A percentile compares a stretch with the other conserved stretches of the same genome.
Conservation (phyloP, 2,888 invertebrate species). For the Falcaria lacertinaria region DNA sequence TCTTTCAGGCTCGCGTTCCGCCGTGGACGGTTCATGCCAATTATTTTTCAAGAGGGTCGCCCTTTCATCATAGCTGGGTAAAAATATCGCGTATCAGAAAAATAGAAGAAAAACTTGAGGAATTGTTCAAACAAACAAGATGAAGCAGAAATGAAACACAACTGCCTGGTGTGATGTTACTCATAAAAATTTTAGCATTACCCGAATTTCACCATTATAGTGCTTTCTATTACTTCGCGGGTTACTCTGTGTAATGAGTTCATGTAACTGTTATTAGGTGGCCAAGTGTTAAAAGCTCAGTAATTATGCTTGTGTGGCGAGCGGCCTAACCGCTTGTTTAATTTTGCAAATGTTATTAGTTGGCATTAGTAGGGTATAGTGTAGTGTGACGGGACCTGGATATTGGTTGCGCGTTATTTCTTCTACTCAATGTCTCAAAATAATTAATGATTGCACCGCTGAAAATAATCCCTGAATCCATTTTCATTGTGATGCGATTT, state of each 20-base stretch:
- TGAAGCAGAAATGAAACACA: too few species aligned
- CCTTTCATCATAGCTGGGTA: slow-evolving; percentile 1
- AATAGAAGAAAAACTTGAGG: background rate
- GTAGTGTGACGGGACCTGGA: too few species aligned
- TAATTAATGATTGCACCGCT: background rate
- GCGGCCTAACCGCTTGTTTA: slow-evolving; percentile 49
- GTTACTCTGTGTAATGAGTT: too few species aligned
- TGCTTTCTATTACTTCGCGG: too few species aligned
- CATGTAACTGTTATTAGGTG: slow-evolving; percentile 45
- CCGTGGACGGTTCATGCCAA: slow-evolving; percentile 26
- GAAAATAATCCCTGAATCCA: slow-evolving; percentile 39
- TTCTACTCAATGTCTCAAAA: slow-evolving; percentile 3
- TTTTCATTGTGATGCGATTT: slow-evolving; percentile 22
- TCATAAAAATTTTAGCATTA: too few species aligned
- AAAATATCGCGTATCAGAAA: slow-evolving; percentile 1
- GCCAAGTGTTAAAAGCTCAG: slow-evolving; percentile 48
- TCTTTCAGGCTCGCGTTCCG: slow-evolving; percentile 21
- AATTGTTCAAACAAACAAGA: background rate
- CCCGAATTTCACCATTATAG: too few species aligned
- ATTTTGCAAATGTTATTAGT: slow-evolving; percentile 69
- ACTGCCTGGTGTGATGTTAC: too few species aligned
- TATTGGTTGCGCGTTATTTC: too few species aligned
- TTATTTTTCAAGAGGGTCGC: slow-evolving; percentile 31
- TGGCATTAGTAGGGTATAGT: slow-evolving; percentile 6
- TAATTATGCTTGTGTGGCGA: slow-evolving; percentile 45